Base-by-base conservation (phyloP, 2,113 vertebrate species). In the Phasianus colchicus region DNA sequence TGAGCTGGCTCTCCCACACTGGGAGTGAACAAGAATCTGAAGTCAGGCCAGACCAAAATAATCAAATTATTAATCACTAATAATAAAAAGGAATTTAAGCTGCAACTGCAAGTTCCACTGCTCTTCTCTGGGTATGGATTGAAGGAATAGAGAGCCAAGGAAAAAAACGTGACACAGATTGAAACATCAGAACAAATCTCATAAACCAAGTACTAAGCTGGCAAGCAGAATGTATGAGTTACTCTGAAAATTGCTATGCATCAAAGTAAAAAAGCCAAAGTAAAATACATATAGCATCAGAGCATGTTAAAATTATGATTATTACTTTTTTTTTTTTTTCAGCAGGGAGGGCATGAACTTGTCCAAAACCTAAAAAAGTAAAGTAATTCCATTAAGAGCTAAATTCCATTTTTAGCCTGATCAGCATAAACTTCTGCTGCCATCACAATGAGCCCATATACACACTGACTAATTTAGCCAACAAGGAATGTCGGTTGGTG, bases 61-160 rank as follows among this genome's bases (percentile, higher is more conserved):
- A 88, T 82, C 88, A 90, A 95, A 86, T 88, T 95, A 86, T 90
- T 86, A 86, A 94, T 88, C 87, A n/a, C 43, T 84, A 30, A 64
- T 72, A 82, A 92, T 91, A 71, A 86, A 88, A 66, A 40, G 50
- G 48, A 38, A 54, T 69, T 72, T 22, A 50, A 92, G 55, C 40
- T 76, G 69, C 80, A 82, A 0, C 0, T 74, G n/a, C 86, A 82
- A 80, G 40, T 72, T 13, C 50, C 63, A 16, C 25, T 0, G 0
- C 32, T 87, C 29, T 73, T 89, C 72, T 88, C 47, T 21, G 54
- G 54, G 43, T 50, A 78, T 80, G 83, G 65, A 61, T 54, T 76
- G 36, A 52, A 80, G 72, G 69, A 66, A 71, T 1, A 66, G 73
- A 29, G 22, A 88, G 57, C 25, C 22, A 88, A 43, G 1, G 3